phyloP scores from a whole-genome alignment of 2,113 vertebrate species.

The Talpa occidentalis region DNA sequence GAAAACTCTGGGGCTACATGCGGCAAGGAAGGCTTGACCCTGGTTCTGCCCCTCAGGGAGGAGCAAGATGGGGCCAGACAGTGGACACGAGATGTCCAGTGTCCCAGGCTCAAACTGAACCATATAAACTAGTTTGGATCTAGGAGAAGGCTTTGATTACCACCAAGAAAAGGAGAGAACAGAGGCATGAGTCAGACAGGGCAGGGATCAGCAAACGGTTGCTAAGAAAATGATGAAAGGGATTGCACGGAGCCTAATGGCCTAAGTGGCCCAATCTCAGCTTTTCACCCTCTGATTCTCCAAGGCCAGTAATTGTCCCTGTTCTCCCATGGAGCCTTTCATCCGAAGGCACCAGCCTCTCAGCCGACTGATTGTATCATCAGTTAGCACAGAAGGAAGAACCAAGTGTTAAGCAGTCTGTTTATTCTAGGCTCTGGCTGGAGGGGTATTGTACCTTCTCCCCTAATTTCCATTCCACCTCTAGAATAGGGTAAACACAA shows the following conservation, averaged over 20 bases:
- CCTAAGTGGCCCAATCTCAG: constrained; percentile 14
- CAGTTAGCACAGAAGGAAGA: not conserved
- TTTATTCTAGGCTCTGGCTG: constrained; percentile 1
- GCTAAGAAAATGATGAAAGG: constrained; percentile 63
- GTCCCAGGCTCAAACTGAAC: not conserved
- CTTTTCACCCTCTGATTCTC: not conserved
- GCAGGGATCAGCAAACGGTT: not conserved
- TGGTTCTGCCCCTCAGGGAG: not conserved
- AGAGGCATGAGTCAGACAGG: constrained; percentile 64
- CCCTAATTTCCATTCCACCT: not conserved
- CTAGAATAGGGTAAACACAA: not conserved
- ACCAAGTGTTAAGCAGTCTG: not conserved
- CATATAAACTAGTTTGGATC: not conserved
- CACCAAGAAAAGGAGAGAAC: constrained; percentile 36
- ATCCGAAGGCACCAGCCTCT: not conserved
- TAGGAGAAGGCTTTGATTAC: not conserved
- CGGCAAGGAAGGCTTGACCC: not conserved
- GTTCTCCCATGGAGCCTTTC: constrained; percentile 49
- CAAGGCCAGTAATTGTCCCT: constrained; percentile 53
- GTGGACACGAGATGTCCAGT: not conserved
- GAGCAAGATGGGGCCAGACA: not conserved
- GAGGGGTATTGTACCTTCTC: not conserved
- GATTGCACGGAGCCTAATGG: not conserved
- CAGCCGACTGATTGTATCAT: not conserved
- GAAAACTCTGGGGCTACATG: not conserved